These are phyloP conservation scores for Dryocosmus kuriphilus DNA, from an alignment of 2,888 invertebrate genomes.

Conservation along the genomic window DNA sequence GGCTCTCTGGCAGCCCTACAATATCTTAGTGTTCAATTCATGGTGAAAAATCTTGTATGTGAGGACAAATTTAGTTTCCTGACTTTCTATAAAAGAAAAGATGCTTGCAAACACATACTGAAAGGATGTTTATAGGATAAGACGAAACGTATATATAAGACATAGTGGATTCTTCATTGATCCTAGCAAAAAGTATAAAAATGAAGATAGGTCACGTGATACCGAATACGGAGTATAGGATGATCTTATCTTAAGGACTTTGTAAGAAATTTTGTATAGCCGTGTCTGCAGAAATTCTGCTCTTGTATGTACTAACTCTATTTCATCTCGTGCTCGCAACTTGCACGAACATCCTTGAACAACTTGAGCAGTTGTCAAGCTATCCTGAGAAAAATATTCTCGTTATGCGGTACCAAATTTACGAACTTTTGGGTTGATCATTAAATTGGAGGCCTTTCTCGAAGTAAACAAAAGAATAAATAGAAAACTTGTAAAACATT, in stretches of 20 bases:
- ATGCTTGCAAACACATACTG: conserved; percentile 17
- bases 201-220: conserved; percentile 2
- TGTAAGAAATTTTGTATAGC: not conserved
- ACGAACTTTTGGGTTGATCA: not conserved
- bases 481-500: not conserved
- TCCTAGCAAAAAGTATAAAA: conserved; percentile 26
- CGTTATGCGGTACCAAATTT: not conserved
- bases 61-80: not conserved
- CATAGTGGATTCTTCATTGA: conserved; percentile 1
- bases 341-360: not conserved
- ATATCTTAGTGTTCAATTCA: not conserved
- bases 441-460: too few relatives aligned
- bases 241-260: conserved; percentile 23
- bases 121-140: conserved; percentile 23
- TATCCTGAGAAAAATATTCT: not conserved
- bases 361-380: not conserved
- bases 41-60: not conserved
- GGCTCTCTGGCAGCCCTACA: too few relatives aligned
- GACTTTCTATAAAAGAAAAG: not conserved
- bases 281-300: not conserved
- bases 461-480: not conserved
- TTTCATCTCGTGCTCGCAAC: not conserved
- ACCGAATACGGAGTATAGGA: not conserved
- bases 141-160: conserved; percentile 5
- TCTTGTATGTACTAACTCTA: not conserved